Conservation (phyloP, 2,888 invertebrate species). For the Bursaphelenchus okinawaensis region DNA sequence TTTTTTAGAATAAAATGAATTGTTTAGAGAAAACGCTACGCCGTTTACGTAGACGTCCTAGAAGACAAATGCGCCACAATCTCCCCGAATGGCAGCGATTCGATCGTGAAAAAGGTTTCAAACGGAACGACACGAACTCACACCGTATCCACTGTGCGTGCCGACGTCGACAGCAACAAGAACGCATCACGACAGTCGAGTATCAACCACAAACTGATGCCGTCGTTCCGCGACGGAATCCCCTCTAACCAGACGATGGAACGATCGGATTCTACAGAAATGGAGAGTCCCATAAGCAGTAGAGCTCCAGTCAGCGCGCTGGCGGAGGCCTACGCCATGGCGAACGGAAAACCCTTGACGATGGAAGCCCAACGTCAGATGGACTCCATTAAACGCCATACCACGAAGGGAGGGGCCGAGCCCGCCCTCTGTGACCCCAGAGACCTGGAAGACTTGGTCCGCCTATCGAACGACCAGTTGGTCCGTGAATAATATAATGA, state of each 20-base stretch:
- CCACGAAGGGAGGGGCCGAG: not conserved
- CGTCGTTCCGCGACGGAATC: not conserved
- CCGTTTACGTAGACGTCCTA: slow-evolving; percentile 18
- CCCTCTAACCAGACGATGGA: not conserved
- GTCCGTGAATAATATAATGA: not conserved
- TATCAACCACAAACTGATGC: not conserved
- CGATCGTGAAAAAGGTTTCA: slow-evolving; percentile 9
- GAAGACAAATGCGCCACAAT: slow-evolving; percentile 9
- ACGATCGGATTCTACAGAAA: not conserved
- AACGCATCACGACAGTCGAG: not conserved
- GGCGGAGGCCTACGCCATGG: not conserved
- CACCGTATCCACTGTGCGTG: not conserved
- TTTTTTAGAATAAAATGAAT: too few species aligned
- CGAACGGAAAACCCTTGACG: not conserved
- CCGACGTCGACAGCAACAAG: not conserved
- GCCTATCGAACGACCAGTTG: not conserved
- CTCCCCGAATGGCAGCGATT: not conserved
- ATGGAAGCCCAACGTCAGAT: not conserved
- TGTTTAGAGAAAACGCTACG: slow-evolving; percentile 26
- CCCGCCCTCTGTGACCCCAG: not conserved
- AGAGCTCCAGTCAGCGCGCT: not conserved
- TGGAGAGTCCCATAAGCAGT: not conserved
- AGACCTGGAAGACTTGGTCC: not conserved
- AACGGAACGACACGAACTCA: not conserved
- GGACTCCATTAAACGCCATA: not conserved